Percentiles rank a stretch among this genome's conserved stretches.
These are phyloP conservation scores for Festucalex cinctus DNA, from an alignment of 2,113 vertebrate genomes.

Conservation along the genomic window DNA sequence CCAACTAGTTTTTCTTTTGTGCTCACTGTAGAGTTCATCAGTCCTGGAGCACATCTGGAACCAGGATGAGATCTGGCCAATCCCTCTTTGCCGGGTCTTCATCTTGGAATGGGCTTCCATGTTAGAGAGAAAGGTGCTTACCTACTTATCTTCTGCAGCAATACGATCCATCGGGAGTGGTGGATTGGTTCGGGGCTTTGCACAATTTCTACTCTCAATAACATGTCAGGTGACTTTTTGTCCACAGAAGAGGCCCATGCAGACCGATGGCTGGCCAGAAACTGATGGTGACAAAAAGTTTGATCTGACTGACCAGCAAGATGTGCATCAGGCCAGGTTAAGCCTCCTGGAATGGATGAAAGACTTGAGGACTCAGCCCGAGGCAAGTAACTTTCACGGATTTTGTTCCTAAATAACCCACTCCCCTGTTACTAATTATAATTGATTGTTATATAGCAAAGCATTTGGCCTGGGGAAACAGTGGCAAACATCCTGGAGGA, in stretches of 20 bases:
- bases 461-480: conserved; percentile 71
- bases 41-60: conserved; percentile 71
- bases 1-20: background rate
- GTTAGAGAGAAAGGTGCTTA: conserved; percentile 72
- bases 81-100: conserved; percentile 63
- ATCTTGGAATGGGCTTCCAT: conserved; percentile 71
- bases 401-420: background rate
- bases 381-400: conserved; percentile 49
- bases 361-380: conserved; percentile 69
- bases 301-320: conserved; percentile 40
- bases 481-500: conserved; percentile 68
- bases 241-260: conserved; percentile 65
- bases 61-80: conserved; percentile 69
- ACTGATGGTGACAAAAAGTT: conserved; percentile 34
- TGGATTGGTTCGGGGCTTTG: background rate
- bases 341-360: conserved; percentile 67
- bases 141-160: background rate
- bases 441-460: conserved; percentile 56
- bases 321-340: conserved; percentile 55
- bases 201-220: background rate
- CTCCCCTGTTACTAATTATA: background rate
- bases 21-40: conserved; percentile 55
- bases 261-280: conserved; percentile 69
- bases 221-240: background rate
- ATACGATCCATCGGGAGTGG: background rate